Evolutionary conservation across 2,113 vertebrate species (phyloP), one percentile per base, ranked within the genome.

Genomic region (Oreochromis niloticus): DNA sequence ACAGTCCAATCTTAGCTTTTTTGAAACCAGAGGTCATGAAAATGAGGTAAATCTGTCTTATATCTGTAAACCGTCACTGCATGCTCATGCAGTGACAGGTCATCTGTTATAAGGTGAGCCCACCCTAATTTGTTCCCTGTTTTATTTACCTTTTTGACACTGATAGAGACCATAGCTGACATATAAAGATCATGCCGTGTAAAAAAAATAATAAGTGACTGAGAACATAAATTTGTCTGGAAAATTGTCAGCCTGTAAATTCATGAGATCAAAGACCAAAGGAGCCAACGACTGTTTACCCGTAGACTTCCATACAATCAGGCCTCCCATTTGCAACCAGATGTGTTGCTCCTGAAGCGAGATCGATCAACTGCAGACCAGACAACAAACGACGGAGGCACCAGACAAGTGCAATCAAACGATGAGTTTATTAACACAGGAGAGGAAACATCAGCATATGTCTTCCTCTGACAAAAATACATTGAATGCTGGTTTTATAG

Each of bases 241-340:
- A 43, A 71, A 9, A 43, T 0, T 0, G 0, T 43, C 36, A 43
- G 66, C n/a, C 66, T 43, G n/a, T 71, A 71, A 75, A 75, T 3
- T 75, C 41, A 48, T 0, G 22, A 73, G 41, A 6, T 73, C 14
- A 27, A 41, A 73, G 13, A 10, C 13, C 22, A 4, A 73, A 27
- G 22, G 68, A 73, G 68, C 68, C 41, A 73, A 46, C 0, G 9
- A 11, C 22, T 30, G 41, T 17, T 73, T 19, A 17, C 16, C 48
- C 16, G 6, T 7, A 50, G 14, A 30, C 68, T 48, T 4, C 41
- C 14, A 17, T 0, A 43, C n/a, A 6, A 43, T 43, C 36, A 71
- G 39, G 1, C 36, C 36, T 43, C 66, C 1, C 13, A 10, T 27
- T 4, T 46, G 19, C 68, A 73, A 27, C 68, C 22, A 73, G 39